phyloP scores from a whole-genome alignment of 2,797 vertebrate genomes.

The Rostrhamus sociabilis region DNA sequence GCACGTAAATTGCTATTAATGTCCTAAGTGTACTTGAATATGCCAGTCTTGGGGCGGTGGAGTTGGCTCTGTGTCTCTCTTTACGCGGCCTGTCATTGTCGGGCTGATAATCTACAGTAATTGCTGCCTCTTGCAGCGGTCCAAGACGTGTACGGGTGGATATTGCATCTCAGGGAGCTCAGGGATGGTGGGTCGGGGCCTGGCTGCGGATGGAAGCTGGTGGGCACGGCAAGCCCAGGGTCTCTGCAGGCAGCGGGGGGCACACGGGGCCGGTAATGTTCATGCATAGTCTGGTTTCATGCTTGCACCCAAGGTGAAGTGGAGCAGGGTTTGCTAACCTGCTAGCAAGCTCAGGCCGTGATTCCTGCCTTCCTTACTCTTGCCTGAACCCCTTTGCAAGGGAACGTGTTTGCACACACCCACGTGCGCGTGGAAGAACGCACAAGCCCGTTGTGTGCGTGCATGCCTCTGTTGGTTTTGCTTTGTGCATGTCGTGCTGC shows the following conservation, averaged over 20 bases:
- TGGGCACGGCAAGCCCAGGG: background rate
- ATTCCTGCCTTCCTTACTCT: background rate
- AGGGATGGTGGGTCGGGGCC: background rate
- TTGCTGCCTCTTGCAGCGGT: constrained; percentile 85
- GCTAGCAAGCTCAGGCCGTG: fast-evolving
- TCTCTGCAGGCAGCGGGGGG: background rate
- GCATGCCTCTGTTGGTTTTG: background rate
- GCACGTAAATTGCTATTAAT: constrained; percentile 95
- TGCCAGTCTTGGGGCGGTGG: constrained; percentile 86
- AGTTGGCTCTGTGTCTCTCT: constrained; percentile 87
- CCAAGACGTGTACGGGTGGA: constrained; percentile 51
- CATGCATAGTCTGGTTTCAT: fast-evolving
- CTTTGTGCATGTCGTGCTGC: fast-evolving
- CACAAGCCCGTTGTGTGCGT: background rate
- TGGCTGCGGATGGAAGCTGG: background rate
- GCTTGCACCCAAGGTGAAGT: background rate
- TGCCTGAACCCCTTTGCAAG: background rate
- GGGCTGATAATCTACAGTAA: constrained; percentile 86
- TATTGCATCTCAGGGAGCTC: background rate
- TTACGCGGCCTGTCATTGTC: constrained; percentile 81
- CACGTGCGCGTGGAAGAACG: background rate
- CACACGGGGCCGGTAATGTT: fast-evolving
- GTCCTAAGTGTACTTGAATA: constrained; percentile 93
- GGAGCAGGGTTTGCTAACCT: background rate
- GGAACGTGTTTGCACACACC: fast-evolving